A percentile compares a stretch with the other conserved stretches of the same genome.
These are phyloP conservation scores for Ethmia dodecea DNA, from an alignment of 2,888 invertebrate species.

Conservation along the genomic window DNA sequence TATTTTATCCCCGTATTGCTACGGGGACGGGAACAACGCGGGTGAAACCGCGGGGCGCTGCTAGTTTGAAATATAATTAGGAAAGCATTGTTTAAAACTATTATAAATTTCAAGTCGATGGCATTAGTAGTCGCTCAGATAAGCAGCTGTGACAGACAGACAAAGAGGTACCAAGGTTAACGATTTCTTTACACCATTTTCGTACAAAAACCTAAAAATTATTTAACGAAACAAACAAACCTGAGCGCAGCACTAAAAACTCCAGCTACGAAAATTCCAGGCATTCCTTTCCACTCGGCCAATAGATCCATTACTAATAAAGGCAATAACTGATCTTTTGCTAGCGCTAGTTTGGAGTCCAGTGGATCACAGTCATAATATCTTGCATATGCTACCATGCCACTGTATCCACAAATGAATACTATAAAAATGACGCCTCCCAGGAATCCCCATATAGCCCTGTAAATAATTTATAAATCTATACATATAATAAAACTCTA, in stretches of 20 bases:
- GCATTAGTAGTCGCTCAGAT: too few relatives aligned
- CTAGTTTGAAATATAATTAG: too few relatives aligned
- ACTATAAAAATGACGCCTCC: conserved; percentile 81
- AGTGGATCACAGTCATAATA: conserved; percentile 87
- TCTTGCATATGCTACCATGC: conserved; percentile 84
- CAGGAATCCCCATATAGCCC: conserved; percentile 84
- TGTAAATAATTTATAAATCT: conserved; percentile 52
- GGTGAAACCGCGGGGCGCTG: too few relatives aligned
- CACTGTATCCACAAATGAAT: conserved; percentile 83
- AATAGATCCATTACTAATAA: conserved; percentile 91
- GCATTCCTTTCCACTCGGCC: conserved; percentile 86
- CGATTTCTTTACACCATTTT: too few relatives aligned
- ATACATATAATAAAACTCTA: too few relatives aligned
- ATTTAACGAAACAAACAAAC: conserved; percentile 53
- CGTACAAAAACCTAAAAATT: too few relatives aligned
- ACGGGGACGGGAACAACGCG: too few relatives aligned
- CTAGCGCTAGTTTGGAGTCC: conserved; percentile 80
- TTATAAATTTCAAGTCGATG: too few relatives aligned
- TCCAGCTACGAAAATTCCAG: conserved; percentile 93
- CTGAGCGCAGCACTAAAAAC: conserved; percentile 94
- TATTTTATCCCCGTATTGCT: too few relatives aligned
- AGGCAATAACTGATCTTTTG: conserved; percentile 89
- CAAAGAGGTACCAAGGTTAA: too few relatives aligned
- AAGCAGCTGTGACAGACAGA: too few relatives aligned
- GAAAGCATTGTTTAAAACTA: too few relatives aligned